Evolutionary conservation across 2,113 vertebrate species (phyloP), one percentile per base, ranked within the genome.

Genomic region (Sturnus vulgaris): DNA sequence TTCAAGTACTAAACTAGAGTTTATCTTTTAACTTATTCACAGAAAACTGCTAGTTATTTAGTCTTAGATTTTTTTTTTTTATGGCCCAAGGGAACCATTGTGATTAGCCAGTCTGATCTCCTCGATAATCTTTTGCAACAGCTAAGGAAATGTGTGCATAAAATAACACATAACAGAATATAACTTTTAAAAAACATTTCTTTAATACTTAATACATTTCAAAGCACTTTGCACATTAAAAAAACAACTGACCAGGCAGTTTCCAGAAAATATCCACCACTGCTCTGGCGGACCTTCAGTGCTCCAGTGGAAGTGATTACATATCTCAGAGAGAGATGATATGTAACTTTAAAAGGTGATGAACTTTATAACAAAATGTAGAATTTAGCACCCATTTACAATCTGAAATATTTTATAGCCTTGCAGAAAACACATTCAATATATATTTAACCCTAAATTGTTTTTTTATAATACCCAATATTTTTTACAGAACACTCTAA

Each of bases 1-100:
- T 52, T 65, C 50, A 61, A 91, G 53, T 88, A 96, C 91, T 97
- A 93, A 97, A 97, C 93, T 73, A 95, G 85, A 93, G 87, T 77
- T 72, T 95, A 92, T 72, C 64, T 93, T 96, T 95, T 94, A 57
- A 88, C 75, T 95, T 96, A 61, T 64, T 90, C 39, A 84, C 77
- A 93, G 49, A 56, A 92, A 92, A 84, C 56, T 78, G 64, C 15
- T 84, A 73, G 59, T 81, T 93, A 73, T 92, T 92, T 73, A 88
- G 82, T 80, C 66, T 72, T 23, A 73, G 42, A 65, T 77, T 47
- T 72, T 18, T 57, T 68, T 71, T 30, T 35, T 88, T 55, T 64
- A 71, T 5, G 8, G 80, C 72, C 56, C 88, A 91, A 83, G 69
- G 83, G 80, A 93, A 71, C 33, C 33, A 68, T 60, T 75, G n/a